phyloP scores from a whole-genome alignment of 1,140 invertebrate genomes.

The Orchestia grillus region DNA sequence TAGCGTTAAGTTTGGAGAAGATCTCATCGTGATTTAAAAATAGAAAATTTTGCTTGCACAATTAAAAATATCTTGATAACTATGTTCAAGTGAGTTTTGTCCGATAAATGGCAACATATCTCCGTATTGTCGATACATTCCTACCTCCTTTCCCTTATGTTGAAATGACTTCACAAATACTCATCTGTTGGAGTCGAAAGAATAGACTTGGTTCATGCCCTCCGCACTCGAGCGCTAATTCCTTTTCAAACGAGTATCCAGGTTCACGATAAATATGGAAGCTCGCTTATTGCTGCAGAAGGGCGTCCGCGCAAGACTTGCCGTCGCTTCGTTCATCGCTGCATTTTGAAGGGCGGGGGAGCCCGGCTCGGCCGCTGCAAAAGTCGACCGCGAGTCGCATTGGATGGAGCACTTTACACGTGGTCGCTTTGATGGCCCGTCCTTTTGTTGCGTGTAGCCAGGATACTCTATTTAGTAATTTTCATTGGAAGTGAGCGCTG shows the following conservation, averaged over 20 bases:
- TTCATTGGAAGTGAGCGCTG: background rate
- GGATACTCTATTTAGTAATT: background rate
- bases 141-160: no score
- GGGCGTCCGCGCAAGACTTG: no score
- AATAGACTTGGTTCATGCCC: background rate
- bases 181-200: background rate
- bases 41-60: no score
- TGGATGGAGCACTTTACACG: background rate
- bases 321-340: background rate
- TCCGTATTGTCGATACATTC: no score
- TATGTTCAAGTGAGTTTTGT: no score
- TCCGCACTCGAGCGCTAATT: background rate
- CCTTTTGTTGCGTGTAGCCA: background rate
- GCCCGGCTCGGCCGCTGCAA: background rate
- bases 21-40: no score
- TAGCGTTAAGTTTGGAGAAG: no score
- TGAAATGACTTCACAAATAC: no score
- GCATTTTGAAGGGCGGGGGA: background rate
- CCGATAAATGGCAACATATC: no score
- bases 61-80: no score
- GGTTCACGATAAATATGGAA: background rate
- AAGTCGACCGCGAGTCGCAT: background rate
- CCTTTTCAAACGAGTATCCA: background rate
- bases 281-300: background rate
- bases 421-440: background rate